phyloP scores from a whole-genome alignment of 1,140 invertebrate genomes.

The Dysdera silvatica region DNA sequence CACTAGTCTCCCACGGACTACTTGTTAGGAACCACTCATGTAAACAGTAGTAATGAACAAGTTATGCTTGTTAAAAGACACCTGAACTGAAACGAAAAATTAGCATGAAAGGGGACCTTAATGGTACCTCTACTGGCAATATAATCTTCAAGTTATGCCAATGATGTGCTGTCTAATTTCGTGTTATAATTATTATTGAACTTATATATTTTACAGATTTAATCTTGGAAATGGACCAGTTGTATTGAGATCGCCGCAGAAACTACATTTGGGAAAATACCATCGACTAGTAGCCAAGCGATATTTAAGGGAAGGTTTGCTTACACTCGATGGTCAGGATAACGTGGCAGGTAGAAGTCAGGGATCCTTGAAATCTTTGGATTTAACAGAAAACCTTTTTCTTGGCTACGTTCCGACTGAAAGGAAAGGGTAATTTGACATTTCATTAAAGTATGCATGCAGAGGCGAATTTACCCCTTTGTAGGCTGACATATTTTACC shows the following conservation, averaged over 20 bases:
- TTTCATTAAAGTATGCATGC: too few relatives aligned
- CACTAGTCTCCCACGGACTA: too few relatives aligned
- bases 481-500: too few relatives aligned
- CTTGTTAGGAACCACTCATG: too few relatives aligned
- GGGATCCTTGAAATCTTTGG: conserved; percentile 69
- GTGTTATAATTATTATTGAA: too few relatives aligned
- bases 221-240: conserved; percentile 61
- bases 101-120: too few relatives aligned
- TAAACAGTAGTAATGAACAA: too few relatives aligned
- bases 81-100: too few relatives aligned
- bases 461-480: too few relatives aligned
- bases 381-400: conserved; percentile 70
- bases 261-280: conserved; percentile 62
- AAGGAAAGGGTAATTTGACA: conserved; percentile 22
- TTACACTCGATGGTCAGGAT: conserved; percentile 71
- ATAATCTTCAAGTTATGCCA: neutral
- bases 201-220: conserved; percentile 41
- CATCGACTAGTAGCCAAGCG: conserved; percentile 73
- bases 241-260: conserved; percentile 63
- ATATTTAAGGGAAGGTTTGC: conserved; percentile 72
- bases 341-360: conserved; percentile 69
- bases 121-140: neutral
- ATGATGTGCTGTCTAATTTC: too few relatives aligned
- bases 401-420: conserved; percentile 67
- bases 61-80: too few relatives aligned